phyloP scores from a whole-genome alignment of 2,888 invertebrate genomes.

The Oxytorus armatus region DNA sequence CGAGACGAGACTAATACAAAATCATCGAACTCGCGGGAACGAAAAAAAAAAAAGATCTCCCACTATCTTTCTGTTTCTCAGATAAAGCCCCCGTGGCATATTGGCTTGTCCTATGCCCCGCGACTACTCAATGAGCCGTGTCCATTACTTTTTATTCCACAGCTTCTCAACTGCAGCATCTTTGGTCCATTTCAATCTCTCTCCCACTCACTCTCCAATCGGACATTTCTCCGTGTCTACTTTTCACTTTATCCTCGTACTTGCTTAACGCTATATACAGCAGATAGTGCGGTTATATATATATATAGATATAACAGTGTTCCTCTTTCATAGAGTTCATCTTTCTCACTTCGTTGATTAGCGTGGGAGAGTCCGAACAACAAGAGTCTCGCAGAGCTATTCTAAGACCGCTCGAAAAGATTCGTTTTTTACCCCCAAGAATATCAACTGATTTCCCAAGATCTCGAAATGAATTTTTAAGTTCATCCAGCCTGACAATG shows the following conservation, averaged over 20 bases:
- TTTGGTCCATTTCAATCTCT: constrained; percentile 7
- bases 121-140: constrained; percentile 68
- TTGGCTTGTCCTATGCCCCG: constrained; percentile 52
- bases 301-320: constrained; percentile 7
- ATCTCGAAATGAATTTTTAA: constrained; percentile 4
- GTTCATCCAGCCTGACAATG: background rate
- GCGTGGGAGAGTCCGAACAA: constrained; percentile 78
- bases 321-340: constrained; percentile 41
- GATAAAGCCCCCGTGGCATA: constrained; percentile 21
- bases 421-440: constrained; percentile 29
- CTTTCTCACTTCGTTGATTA: constrained; percentile 62
- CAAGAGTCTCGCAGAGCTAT: constrained; percentile 58
- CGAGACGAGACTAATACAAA: constrained; percentile 54
- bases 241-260: constrained; percentile 53
- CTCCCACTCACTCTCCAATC: constrained; percentile 8
- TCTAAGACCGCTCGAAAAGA: background rate
- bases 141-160: constrained; percentile 49
- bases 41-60: constrained; percentile 46
- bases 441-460: background rate
- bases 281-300: background rate
- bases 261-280: background rate
- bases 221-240: constrained; percentile 28
- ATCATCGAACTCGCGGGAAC: constrained; percentile 56
- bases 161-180: constrained; percentile 34
- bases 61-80: constrained; percentile 36